Percentiles rank a stretch among this genome's conserved stretches.
Conservation (phyloP, 2,113 vertebrate species). For the Notothenia rossii region DNA sequence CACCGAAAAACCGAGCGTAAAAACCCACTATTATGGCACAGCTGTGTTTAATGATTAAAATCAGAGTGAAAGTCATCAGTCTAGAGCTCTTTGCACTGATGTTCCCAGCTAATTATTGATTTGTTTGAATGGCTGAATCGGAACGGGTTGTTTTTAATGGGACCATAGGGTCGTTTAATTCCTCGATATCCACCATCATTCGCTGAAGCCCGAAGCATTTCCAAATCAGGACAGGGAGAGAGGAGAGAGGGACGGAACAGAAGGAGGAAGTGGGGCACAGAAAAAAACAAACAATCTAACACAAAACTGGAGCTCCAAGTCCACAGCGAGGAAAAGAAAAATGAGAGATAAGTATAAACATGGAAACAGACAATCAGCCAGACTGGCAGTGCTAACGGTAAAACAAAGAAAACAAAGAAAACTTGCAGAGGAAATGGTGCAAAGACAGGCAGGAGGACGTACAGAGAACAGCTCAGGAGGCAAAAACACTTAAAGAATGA, state of each 20-base stretch:
- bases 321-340: conserved; percentile 45
- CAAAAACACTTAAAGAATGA: conserved; percentile 49
- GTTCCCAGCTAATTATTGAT: conserved; percentile 17
- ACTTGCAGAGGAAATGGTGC: conserved; percentile 59
- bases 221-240: conserved; percentile 80
- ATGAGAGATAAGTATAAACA: conserved; percentile 57
- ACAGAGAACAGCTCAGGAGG: conserved; percentile 51
- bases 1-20: conserved; percentile 30
- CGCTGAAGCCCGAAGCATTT: conserved; percentile 79
- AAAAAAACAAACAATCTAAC: conserved; percentile 49
- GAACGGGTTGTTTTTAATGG: conserved; percentile 3
- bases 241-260: conserved; percentile 68
- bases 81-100: conserved; percentile 1
- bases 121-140: conserved; percentile 6
- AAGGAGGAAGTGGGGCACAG: conserved; percentile 71
- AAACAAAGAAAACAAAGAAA: conserved; percentile 51
- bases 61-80: conserved; percentile 30
- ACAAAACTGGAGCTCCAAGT: conserved; percentile 49
- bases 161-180: conserved; percentile 25
- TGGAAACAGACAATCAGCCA: conserved; percentile 43
- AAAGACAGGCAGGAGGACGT: conserved; percentile 62
- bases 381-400: conserved; percentile 41
- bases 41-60: conserved; percentile 31
- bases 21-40: conserved; percentile 26
- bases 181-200: conserved; percentile 59